A percentile compares a stretch with the other conserved stretches of the same genome.
These are phyloP conservation scores for Gymnocypris eckloni DNA, from an alignment of 2,797 vertebrate species.

Conservation along the genomic window DNA sequence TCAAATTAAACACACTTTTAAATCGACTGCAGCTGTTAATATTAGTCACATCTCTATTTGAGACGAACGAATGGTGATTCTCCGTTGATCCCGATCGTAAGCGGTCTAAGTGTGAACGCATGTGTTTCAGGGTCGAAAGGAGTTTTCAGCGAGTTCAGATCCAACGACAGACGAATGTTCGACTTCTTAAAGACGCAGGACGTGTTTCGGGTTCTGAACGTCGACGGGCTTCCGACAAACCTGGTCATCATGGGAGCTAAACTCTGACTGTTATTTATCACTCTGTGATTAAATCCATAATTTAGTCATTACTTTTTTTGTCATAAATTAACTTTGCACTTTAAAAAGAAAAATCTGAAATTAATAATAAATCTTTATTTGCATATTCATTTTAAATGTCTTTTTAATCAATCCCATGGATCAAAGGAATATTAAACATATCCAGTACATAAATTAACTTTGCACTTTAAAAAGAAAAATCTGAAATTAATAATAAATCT, in stretches of 20 bases:
- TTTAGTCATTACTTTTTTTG: neutral
- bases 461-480: neutral
- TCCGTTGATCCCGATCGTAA: too few species aligned
- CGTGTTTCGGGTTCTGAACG: conserved; percentile 86
- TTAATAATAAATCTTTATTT: conserved; percentile 33
- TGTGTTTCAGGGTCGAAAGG: conserved; percentile 86
- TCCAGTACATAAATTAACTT: conserved; percentile 16
- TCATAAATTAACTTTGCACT: neutral
- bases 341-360: neutral
- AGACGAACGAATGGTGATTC: too few species aligned
- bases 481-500: conserved; percentile 8
- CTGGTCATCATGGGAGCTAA: conserved; percentile 88
- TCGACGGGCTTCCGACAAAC: conserved; percentile 85
- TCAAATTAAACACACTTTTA: too few species aligned
- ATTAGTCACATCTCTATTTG: too few species aligned
- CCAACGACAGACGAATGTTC: conserved; percentile 87
- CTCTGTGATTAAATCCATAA: neutral
- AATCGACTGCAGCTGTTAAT: too few species aligned
- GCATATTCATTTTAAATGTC: conserved; percentile 14
- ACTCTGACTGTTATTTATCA: conserved; percentile 73
- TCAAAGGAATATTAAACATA: neutral
- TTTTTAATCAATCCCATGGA: conserved; percentile 6
- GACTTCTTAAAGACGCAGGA: conserved; percentile 90
- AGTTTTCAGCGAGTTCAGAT: conserved; percentile 91
- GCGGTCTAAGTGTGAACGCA: too few species aligned